Evolutionary conservation across 2,113 vertebrate genomes (phyloP).

Genomic region (Muscicapa adusta): DNA sequence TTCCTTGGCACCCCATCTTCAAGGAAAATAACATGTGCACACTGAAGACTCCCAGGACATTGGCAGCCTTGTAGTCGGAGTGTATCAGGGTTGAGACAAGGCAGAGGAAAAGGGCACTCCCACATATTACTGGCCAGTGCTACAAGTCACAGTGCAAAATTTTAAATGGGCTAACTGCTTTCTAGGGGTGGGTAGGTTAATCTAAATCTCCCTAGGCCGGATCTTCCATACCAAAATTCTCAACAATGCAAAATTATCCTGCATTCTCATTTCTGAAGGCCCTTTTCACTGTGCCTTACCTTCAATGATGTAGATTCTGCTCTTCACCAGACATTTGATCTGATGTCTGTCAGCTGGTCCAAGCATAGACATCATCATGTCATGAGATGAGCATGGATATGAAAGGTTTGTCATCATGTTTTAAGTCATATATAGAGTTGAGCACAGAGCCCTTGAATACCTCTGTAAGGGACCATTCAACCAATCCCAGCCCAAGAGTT

Average conservation of each 20-base stretch:
- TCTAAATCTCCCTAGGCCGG: neutral
- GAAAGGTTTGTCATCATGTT: neutral
- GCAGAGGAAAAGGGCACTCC: neutral
- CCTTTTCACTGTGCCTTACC: neutral
- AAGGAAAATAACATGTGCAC: neutral
- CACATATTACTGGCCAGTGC: neutral
- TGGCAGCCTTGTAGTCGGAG: neutral
- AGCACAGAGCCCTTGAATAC: neutral
- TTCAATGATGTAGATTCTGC: neutral
- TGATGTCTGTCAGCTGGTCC: neutral
- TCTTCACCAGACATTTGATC: neutral
- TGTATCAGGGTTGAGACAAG: neutral
- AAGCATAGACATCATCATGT: neutral
- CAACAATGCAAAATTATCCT: neutral
- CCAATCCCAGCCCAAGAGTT: neutral
- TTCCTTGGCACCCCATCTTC: neutral
- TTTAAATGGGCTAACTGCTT: neutral
- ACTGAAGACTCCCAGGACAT: neutral
- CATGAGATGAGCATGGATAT: neutral
- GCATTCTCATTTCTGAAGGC: neutral
- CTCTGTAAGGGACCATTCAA: neutral
- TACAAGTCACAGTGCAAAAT: neutral
- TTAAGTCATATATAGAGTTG: neutral
- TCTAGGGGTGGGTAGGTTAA: neutral
- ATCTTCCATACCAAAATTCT: neutral